Evolutionary conservation across 2,797 vertebrate genomes (phyloP), one percentile per base, ranked within the genome.

Genomic region (Graptemys geographica): DNA sequence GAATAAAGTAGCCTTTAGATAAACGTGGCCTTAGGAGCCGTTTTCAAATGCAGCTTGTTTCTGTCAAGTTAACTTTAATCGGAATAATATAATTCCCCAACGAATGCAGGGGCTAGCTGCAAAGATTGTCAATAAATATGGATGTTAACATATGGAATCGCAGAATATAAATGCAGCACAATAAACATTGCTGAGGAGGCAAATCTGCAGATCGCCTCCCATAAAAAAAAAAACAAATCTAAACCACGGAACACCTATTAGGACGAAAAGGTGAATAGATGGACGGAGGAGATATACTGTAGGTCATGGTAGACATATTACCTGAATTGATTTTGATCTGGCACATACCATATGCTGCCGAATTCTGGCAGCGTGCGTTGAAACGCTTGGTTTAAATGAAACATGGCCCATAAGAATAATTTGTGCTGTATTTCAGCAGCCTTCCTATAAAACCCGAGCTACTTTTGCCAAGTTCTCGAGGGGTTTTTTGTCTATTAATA

Each of bases 361-460:
- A 62, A 78, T 94, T 31, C 92, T 96, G 96, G 86, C 94, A 92
- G 82, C 93, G 90, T 33, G 7, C 83, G 25, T 31, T 1, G 84
- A 90, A 92, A 81, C 6, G 83, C 74, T 84, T 15, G 0, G 11
- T 84, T 92, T 86, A 84, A 96, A 94, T 31, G 84, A 90, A 92
- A 83, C 88, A 95, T 95, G 94, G 93, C 31, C 89, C 49, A 62
- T 5, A 16, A 89, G 44, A 21, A 53, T 92, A 79, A 18, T 44
- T 87, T 11, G 92, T 89, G 92, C 86, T 91, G 83, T 81, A 11
- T 92, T 95, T 91, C 93, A 93, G 89, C 89, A 96, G 95, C 94
- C 52, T 95, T 95, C 86, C 88, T 87, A 79, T 86, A 86, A 93
- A 86, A 53, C 81, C 92, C 62, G 80, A 57, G 41, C 84, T 88